Base-by-base conservation (phyloP, 2,113 vertebrate species). In the Cyprinodon variegatus region DNA sequence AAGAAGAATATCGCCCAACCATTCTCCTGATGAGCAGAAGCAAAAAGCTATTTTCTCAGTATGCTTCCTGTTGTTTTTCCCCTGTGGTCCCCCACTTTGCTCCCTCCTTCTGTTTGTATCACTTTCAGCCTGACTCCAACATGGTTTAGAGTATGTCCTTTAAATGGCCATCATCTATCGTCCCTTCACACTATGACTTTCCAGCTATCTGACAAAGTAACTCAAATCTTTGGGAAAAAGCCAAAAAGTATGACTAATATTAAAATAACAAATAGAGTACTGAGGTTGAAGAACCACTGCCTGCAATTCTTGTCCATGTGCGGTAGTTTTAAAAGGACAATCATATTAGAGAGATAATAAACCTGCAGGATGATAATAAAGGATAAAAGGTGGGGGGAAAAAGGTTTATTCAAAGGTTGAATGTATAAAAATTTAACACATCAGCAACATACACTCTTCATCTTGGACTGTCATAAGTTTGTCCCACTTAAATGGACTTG, bases 11-110 rank as follows among this genome's bases (percentile, higher is more conserved):
- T 79, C 75, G 77, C 53, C 64, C 15, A 62, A 76, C 78, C 74
- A 84, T 79, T 86, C 78, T 71, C 72, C 67, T 87, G 80, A 89
- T 79, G 83, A 89, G 82, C 68, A 82, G 80, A 79, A 68, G 40
- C 79, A 61, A 85, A 82, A 85, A 85, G 75, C 84, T 72, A 83
- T 86, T 83, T 84, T 79, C 85, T 84, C 74, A 70, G 78, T 82
- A 72, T 76, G 74, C 78, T 80, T 81, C 77, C 72, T 85, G 78
- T 86, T 83, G 64, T 72, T 74, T 74, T 77, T 81, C 37, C 62
- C 70, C 63, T 68, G 61, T 76, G 67, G 74, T 84, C 70, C 66
- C 57, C 83, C 37, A 39, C 68, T 88, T 79, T 73, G 74, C 77
- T 67, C 73, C 70, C 76, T 77, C 75, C 71, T 74, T 61, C 59